Evolutionary conservation across 2,888 invertebrate genomes (phyloP).

Genomic region (Nemurella pictetii): DNA sequence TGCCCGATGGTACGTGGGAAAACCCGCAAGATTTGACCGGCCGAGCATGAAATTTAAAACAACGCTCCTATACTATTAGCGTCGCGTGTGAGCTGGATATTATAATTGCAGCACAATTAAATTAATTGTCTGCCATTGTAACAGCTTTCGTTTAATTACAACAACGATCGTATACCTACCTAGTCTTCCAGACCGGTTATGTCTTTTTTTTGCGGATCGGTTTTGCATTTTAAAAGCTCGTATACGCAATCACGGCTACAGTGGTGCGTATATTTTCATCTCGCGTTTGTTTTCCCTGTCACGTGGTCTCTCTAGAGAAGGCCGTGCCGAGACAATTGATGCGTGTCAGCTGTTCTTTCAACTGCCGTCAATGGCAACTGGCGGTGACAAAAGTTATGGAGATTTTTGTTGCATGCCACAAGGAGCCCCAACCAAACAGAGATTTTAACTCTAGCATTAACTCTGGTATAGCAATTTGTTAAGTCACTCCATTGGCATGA

Average conservation of each 20-base stretch:
- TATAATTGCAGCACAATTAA: background rate
- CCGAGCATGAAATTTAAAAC: background rate
- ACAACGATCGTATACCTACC: background rate
- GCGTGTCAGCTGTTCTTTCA: too few species aligned
- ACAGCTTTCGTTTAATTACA: background rate
- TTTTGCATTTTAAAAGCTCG: background rate
- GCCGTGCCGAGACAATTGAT: background rate
- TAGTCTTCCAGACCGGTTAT: background rate
- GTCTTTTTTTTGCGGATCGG: background rate
- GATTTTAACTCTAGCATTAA: too few species aligned
- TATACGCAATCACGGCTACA: background rate
- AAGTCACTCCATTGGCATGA: too few species aligned
- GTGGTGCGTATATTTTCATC: background rate
- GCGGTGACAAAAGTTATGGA: too few species aligned
- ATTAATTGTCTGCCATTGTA: background rate
- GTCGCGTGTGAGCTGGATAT: background rate
- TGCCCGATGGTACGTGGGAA: background rate
- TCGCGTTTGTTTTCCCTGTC: background rate
- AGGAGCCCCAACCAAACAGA: too few species aligned
- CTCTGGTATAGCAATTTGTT: too few species aligned
- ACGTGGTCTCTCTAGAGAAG: background rate
- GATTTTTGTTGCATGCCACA: too few species aligned
- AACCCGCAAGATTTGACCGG: background rate
- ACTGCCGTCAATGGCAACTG: too few species aligned
- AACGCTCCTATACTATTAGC: background rate